Base-by-base conservation (phyloP, 1,140 invertebrate genomes). In the Magallana ariakensis region DNA sequence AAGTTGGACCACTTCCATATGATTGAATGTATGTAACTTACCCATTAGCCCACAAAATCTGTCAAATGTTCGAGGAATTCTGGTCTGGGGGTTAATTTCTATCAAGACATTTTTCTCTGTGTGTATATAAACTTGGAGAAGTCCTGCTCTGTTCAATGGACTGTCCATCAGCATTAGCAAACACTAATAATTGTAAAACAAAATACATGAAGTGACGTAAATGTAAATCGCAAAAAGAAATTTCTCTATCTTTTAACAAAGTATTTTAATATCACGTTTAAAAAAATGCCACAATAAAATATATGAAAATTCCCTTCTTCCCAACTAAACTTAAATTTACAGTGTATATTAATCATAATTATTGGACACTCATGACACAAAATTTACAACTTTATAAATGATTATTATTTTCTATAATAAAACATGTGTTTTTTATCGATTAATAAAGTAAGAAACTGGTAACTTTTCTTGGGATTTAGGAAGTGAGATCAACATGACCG, bases 41-140 rank as follows among this genome's bases (percentile, higher is more conserved):
- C 98, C 98, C 97, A 99, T 99, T 19, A 99, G 95, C 66, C 98
- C 99, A 93, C 98, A 98, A 96, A 99, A 99, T 93, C 99, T 96
- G 93, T 99, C 99, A 93, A 99, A 99, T 15, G 99, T 99, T 92
- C 99, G 96, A 0, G 99, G 99, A 93, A 99, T 99, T 93, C 99
- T 96, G 10, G 98, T 99, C 95, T 99, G 98, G 75, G 99, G 99
- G 95, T 99, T 98, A 33, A 99, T 97, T 97, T 99, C 98, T 92
- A 99, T 99, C 0, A 99, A 95, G 70, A 99, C 98, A 96, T 99
- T 99, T 93, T 98, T 97, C 91, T 97, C 97, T 60, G 99, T 99
- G 90, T 98, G 97, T 88, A 99, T 96, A 93, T 99, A 99, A 0
- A 99, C 98, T 95, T 96, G 96, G 19, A 96, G 93, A 9, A 96